Evolutionary conservation across 2,888 invertebrate species (phyloP).

Genomic region (Hipparchia semele): DNA sequence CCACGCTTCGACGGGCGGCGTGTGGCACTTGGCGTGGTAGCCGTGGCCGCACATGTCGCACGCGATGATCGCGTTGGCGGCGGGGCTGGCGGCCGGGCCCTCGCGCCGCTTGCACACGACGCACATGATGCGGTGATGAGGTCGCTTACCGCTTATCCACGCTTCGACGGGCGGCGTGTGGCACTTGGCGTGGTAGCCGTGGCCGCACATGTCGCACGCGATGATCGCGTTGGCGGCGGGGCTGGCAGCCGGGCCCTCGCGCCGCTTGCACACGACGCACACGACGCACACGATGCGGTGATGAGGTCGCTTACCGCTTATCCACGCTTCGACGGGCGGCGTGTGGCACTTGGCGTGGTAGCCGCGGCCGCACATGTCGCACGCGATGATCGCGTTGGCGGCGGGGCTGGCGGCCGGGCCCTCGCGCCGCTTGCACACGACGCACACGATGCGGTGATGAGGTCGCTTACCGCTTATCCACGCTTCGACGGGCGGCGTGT

Average conservation of each 20-base stretch:
- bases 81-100: constrained; percentile 85
- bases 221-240: constrained; percentile 89
- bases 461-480: constrained; percentile 66
- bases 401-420: constrained; percentile 85
- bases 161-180: constrained; percentile 85
- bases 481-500: constrained; percentile 84
- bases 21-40: constrained; percentile 94
- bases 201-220: constrained; percentile 94
- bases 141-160: constrained; percentile 66
- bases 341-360: constrained; percentile 95
- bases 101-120: constrained; percentile 89
- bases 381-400: constrained; percentile 91
- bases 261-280: constrained; percentile 89
- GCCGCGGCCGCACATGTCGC: constrained; percentile 94
- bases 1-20: constrained; percentile 81
- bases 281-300: too few relatives aligned
- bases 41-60: constrained; percentile 96
- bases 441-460: neutral
- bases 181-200: constrained; percentile 95
- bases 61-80: constrained; percentile 90
- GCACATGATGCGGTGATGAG: neutral
- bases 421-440: constrained; percentile 89
- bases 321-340: constrained; percentile 79
- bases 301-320: constrained; percentile 57
- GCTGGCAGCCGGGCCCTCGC: constrained; percentile 85